phyloP scores from a whole-genome alignment of 2,797 vertebrate species.

The Crenichthys baileyi region DNA sequence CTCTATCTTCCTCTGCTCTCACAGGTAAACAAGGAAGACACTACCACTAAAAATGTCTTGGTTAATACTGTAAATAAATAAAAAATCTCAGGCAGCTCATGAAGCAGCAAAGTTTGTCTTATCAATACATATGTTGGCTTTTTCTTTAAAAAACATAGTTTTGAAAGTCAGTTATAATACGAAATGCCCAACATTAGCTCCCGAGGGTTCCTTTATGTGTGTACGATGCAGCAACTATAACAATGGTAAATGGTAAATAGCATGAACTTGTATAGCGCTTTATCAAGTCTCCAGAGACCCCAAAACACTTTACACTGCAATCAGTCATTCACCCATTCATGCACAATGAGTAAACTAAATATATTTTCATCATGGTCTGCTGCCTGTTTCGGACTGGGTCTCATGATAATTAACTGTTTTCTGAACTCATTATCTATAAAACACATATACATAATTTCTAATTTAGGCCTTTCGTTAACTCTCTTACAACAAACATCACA shows the following conservation, averaged over 20 bases:
- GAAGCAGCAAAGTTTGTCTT: slow-evolving; percentile 1
- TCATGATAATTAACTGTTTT: slow-evolving; percentile 22
- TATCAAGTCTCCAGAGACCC: no score
- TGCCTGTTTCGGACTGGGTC: neutral
- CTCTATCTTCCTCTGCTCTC: neutral
- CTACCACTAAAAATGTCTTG: neutral
- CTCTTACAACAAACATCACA: no score
- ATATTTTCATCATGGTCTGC: neutral
- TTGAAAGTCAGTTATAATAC: slow-evolving; percentile 14
- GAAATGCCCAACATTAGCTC: neutral
- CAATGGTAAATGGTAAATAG: no score
- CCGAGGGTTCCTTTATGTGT: neutral
- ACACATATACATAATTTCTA: slow-evolving; percentile 28
- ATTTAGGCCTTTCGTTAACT: slow-evolving; percentile 22
- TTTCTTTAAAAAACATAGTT: neutral
- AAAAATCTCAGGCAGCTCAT: neutral
- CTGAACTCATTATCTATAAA: slow-evolving; percentile 14
- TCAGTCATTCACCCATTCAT: no score
- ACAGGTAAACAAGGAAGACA: neutral
- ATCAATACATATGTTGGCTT: neutral
- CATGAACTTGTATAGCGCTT: no score
- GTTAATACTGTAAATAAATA: no score
- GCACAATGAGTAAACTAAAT: slow-evolving; percentile 20
- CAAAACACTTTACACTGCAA: no score
- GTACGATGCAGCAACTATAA: slow-evolving; percentile 4